Evolutionary conservation across 2,797 vertebrate species (phyloP).

Genomic region (Chelonia mydas): DNA sequence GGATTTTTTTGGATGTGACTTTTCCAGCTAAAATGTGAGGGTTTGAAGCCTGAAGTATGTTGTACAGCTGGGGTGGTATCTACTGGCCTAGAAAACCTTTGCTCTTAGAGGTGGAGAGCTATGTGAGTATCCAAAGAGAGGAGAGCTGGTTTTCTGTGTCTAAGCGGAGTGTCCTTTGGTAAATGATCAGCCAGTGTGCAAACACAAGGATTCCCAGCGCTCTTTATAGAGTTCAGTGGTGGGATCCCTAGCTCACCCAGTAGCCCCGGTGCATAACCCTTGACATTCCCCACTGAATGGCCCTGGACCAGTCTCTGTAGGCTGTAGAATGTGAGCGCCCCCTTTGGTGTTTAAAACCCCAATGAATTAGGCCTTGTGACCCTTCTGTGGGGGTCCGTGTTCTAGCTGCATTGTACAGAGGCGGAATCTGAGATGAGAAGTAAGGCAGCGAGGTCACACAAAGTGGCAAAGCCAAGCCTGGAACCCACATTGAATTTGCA

Average conservation of each 20-base stretch:
- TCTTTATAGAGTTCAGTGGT: constrained; percentile 3
- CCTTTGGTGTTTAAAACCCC: background rate
- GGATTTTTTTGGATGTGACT: background rate
- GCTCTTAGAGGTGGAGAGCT: background rate
- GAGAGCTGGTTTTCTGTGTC: background rate
- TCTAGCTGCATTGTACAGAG: background rate
- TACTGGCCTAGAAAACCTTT: background rate
- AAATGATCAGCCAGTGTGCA: background rate
- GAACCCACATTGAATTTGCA: background rate
- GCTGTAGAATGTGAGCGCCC: too few species aligned
- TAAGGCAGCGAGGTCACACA: background rate
- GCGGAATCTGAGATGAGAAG: background rate
- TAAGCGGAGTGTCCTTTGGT: background rate
- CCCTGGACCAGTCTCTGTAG: background rate
- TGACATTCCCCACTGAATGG: background rate
- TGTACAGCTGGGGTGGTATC: background rate
- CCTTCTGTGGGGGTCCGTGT: background rate
- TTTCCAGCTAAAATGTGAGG: background rate
- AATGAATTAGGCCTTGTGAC: background rate
- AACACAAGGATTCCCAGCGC: background rate
- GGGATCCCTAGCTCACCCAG: background rate
- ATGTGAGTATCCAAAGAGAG: fast-evolving
- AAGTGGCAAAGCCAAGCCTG: background rate
- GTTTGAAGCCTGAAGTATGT: background rate
- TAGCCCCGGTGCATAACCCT: background rate